These are phyloP conservation scores for Ispidina lecontei DNA, from an alignment of 2,797 vertebrate genomes.

Conservation along the genomic window DNA sequence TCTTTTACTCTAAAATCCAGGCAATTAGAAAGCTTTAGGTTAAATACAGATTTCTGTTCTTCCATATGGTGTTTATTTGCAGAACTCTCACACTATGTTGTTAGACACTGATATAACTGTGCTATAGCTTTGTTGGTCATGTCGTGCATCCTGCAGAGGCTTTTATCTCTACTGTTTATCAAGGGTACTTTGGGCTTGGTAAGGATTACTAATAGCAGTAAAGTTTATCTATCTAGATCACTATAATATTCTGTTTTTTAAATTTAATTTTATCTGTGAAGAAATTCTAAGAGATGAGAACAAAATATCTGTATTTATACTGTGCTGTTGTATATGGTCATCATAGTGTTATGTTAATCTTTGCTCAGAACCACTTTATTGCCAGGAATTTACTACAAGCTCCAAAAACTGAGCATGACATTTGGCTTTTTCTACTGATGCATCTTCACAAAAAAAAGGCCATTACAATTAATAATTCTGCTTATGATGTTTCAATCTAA, in stretches of 20 bases:
- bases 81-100: constrained; percentile 21
- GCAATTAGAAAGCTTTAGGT: constrained; percentile 50
- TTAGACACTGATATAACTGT: neutral
- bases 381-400: neutral
- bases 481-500: neutral
- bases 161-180: constrained; percentile 28
- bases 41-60: constrained; percentile 57
- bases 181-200: neutral
- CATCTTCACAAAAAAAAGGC: neutral
- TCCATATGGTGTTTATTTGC: constrained; percentile 61
- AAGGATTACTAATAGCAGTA: neutral
- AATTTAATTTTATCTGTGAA: neutral
- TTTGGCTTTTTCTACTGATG: neutral
- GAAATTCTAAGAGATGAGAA: neutral
- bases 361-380: neutral
- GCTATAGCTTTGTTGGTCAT: constrained; percentile 12
- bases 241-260: neutral
- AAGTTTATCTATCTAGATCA: constrained; percentile 12
- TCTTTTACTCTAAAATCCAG: constrained; percentile 32
- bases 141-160: neutral
- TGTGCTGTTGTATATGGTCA: neutral
- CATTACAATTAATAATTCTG: neutral
- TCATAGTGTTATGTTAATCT: neutral
- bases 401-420: neutral
- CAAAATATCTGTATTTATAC: neutral